Evolutionary conservation across 2,888 invertebrate species (phyloP), one percentile per base, ranked within the genome.

Genomic region (Oligia strigilis): DNA sequence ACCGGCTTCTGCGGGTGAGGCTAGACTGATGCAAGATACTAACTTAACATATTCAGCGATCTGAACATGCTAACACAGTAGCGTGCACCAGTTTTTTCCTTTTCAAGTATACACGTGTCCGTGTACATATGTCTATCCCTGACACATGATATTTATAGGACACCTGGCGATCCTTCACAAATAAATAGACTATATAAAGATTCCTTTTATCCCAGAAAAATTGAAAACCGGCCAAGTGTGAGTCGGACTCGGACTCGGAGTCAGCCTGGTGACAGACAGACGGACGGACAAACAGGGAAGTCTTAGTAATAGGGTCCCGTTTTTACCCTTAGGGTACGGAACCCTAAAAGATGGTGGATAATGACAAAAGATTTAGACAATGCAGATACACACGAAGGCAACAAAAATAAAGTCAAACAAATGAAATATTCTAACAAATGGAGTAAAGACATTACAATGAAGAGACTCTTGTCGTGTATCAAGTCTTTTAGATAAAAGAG

Each of bases 401-500:
- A 9, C 13, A 8, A 17, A 71, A 77, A 73, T 67, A 46, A 73
- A 43, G 43, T 62, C 46, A 70, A 13, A 40, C 19, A 71, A 76
- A 75, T 69, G 5, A 70, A 86, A 13, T 49, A 40, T 67, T 60
- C 60, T 23, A 55, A 62, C 66, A 43, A 78, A 40, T 62, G 17
- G 6, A 69, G 13, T 77, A 36, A 72, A 70, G 9, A 69, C 9
- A 46, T 60, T 11, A 73, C 19, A 75, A 69, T 72, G 23, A 75
- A 77, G 14, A 46, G 23, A n/a, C 11, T 40, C 29, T 55, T 71
- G n/a, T 65, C 4, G 62, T 14, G 3, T 49, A 64, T 73, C 76
- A 36, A 79, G 52, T 69, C 13, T 40, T 71, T 73, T 19, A 17
- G 14, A 6, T 58, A 43, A 65, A 75, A 69, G 17, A 36, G 3